phyloP scores from a whole-genome alignment of 1,140 invertebrate genomes.

The Philopotamus ludificatus region DNA sequence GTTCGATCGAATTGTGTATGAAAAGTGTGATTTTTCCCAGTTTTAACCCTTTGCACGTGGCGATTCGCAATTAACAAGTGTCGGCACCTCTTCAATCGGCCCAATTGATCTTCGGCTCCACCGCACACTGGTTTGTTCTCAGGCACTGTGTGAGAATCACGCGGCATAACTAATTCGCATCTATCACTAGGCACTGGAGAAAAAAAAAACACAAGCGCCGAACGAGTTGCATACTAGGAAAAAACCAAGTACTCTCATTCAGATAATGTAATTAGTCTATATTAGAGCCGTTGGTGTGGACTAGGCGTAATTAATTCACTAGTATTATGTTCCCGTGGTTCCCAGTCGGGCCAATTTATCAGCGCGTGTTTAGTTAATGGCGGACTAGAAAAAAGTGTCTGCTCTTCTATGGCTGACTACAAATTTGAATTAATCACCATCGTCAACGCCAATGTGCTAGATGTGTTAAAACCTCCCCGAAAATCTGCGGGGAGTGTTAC shows the following conservation, averaged over 20 bases:
- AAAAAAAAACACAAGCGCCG: not conserved
- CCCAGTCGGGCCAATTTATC: constrained; percentile 19
- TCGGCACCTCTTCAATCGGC: not conserved
- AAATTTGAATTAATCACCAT: too few species aligned
- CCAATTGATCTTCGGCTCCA: not conserved
- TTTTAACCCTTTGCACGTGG: too few species aligned
- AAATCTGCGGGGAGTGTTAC: too few species aligned
- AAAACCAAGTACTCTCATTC: constrained; percentile 18
- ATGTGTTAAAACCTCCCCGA: too few species aligned
- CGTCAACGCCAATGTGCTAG: too few species aligned
- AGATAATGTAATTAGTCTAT: constrained; percentile 20
- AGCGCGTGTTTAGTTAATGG: too few species aligned
- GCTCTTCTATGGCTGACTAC: too few species aligned
- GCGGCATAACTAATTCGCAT: constrained; percentile 15
- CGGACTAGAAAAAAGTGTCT: too few species aligned
- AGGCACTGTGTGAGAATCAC: constrained; percentile 5
- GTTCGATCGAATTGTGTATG: too few species aligned
- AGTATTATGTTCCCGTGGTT: constrained; percentile 1
- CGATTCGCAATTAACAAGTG: too few species aligned
- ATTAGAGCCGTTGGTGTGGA: constrained; percentile 13
- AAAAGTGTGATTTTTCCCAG: too few species aligned
- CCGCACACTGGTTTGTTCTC: not conserved
- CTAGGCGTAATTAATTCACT: constrained; percentile 21
- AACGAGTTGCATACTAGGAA: constrained; percentile 7
- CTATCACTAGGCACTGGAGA: constrained; percentile 2